Evolutionary conservation across 2,797 vertebrate species (phyloP).

Genomic region (Neopelma chrysocephalum): DNA sequence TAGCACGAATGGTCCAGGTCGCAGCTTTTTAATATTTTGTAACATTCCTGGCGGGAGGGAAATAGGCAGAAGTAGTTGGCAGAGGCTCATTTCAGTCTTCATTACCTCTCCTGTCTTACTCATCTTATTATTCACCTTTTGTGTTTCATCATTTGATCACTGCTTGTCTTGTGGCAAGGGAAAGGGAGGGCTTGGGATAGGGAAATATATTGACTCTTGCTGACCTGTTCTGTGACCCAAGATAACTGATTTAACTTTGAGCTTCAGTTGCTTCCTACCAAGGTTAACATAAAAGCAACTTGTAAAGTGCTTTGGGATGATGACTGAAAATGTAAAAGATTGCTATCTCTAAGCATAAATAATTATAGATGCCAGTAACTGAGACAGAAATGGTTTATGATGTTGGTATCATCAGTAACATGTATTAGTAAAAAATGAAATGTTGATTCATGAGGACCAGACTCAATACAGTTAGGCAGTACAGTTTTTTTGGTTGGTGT

Average conservation of each 20-base stretch:
- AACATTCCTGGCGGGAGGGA: not conserved
- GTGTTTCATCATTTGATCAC: not conserved
- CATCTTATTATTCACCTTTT: not conserved
- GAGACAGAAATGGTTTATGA: not conserved
- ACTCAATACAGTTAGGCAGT: not conserved
- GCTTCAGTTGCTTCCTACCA: not conserved
- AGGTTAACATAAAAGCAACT: conserved; percentile 17
- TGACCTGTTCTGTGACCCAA: not conserved
- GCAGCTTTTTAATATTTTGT: not conserved
- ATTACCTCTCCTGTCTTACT: not conserved
- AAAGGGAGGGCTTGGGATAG: not conserved
- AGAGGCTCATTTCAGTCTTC: not conserved
- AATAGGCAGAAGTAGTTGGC: not conserved
- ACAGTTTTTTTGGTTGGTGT: not conserved
- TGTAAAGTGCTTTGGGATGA: conserved; percentile 14
- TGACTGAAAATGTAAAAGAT: conserved; percentile 21
- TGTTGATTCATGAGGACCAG: not conserved
- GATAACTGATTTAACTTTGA: not conserved
- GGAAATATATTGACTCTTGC: not conserved
- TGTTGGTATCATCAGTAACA: not conserved
- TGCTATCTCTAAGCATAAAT: not conserved
- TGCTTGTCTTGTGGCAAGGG: not conserved
- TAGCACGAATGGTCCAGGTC: not conserved
- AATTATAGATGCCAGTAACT: not conserved
- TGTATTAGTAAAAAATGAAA: not conserved